Conservation (phyloP, 2,888 invertebrate species). For the Cosmorhoe ocellata region DNA sequence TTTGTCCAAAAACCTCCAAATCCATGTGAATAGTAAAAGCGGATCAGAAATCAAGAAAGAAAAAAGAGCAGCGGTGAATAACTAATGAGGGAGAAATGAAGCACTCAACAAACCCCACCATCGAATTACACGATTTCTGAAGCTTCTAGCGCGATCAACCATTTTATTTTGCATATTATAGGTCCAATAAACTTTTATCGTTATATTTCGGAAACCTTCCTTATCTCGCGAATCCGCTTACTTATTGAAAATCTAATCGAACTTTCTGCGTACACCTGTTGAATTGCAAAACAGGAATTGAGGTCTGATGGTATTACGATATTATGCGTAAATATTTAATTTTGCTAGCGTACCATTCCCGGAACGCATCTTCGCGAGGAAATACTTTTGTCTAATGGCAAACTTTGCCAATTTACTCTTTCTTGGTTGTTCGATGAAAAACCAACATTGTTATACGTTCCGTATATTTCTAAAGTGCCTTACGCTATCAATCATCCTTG, state of each 20-base stretch:
- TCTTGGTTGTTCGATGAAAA: conserved; percentile 11
- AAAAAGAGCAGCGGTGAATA: conserved; percentile 41
- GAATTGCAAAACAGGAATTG: conserved; percentile 40
- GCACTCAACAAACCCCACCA: conserved; percentile 40
- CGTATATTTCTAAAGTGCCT: conserved; percentile 2
- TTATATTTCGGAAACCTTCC: conserved; percentile 45
- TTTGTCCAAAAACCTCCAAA: too few relatives aligned
- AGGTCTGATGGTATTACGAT: conserved; percentile 37
- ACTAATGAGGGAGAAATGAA: conserved; percentile 56
- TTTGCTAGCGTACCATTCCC: conserved; percentile 31
- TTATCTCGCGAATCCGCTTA: conserved; percentile 43
- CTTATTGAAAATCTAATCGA: conserved; percentile 46
- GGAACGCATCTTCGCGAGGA: conserved; percentile 14
- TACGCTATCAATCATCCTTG: conserved; percentile 5
- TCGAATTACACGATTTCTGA: conserved; percentile 42
- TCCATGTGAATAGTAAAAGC: conserved; percentile 9
- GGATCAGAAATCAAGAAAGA: conserved; percentile 34
- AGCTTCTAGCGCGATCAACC: conserved; percentile 47
- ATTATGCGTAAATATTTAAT: conserved; percentile 38
- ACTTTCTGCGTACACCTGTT: conserved; percentile 38
- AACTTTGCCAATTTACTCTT: conserved; percentile 16
- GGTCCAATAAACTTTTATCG: conserved; percentile 52
- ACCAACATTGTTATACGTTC: conserved; percentile 5
- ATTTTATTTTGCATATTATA: conserved; percentile 54
- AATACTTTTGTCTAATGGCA: conserved; percentile 7